Base-by-base conservation (phyloP, 2,113 vertebrate genomes). In the Polypterus senegalus region DNA sequence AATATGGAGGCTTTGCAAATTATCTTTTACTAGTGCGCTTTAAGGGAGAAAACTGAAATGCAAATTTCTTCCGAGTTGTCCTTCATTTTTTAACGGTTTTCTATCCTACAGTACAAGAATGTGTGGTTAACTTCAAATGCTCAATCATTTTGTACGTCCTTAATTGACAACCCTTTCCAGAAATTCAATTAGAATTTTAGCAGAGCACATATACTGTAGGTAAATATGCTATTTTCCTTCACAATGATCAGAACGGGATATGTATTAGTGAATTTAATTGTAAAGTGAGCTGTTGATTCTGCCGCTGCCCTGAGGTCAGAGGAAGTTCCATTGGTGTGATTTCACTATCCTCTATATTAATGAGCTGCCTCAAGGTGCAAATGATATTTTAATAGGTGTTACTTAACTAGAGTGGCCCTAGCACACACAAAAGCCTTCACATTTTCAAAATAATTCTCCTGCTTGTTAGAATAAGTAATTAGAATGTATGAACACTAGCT, bases 341-440 rank as follows among this genome's bases (percentile, higher is more conserved):
- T 90, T 79, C 81, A 77, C 87, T 78, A 81, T 84, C 84, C 75
- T 77, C 81, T 88, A 88, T 88, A 92, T 89, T 97, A 97, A 97
- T 95, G 92, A 97, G 93, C 83, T 89, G 91, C 93, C 91, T 92
- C 80, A 74, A 91, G 91, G 91, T 97, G 93, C 89, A 92, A 97
- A 97, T 93, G 86, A 88, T 79, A 74, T 90, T 91, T 89, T 97
- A 96, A 97, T 94, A 92, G 93, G 92, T 94, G 92, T 93, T 91
- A 92, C 86, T 91, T 91, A 88, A 82, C 79, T 60, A 80, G 79
- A 83, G 74, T 60, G 54, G 79, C 77, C 79, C 78, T 82, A 81
- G 69, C 78, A 80, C 79, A 79, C 65, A 68, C 80, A 77, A 77
- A 73, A 56, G 76, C 64, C 60, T 11, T 46, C 71, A 61, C 67